Evolutionary conservation across 1,140 invertebrate species (phyloP).

Genomic region (Zaprionus africanus): DNA sequence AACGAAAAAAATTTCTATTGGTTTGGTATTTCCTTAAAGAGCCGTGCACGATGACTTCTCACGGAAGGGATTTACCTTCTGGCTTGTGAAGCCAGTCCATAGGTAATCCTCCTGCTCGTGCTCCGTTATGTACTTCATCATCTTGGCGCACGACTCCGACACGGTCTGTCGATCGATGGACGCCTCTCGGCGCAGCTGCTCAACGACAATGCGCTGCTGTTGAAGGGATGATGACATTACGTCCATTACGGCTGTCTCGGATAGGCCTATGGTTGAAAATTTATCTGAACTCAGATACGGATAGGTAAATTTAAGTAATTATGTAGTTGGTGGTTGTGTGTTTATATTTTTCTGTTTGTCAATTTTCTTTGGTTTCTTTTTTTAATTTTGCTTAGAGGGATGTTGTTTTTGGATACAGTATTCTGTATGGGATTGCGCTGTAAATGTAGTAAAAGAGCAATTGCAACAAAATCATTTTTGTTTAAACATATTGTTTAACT

Average conservation of each 20-base stretch:
- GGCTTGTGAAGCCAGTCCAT: constrained; percentile 97
- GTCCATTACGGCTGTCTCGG: constrained; percentile 93
- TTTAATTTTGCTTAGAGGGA: constrained; percentile 29
- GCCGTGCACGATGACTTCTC: constrained; percentile 97
- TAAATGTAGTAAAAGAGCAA: constrained; percentile 47
- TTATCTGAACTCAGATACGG: constrained; percentile 60
- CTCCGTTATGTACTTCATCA: constrained; percentile 96
- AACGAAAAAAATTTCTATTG: constrained; percentile 17
- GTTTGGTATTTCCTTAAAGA: constrained; percentile 86
- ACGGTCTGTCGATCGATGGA: constrained; percentile 93
- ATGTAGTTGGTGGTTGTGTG: constrained; percentile 65
- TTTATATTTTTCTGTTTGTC: constrained; percentile 27
- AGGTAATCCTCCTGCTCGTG: constrained; percentile 97
- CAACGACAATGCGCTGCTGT: constrained; percentile 96
- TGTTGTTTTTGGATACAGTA: constrained; percentile 36
- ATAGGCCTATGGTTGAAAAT: constrained; percentile 89
- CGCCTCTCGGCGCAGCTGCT: constrained; percentile 96
- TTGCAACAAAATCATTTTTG: constrained; percentile 24
- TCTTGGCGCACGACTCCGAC: constrained; percentile 96
- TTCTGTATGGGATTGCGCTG: constrained; percentile 34
- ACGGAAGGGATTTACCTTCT: constrained; percentile 98
- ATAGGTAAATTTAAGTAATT: constrained; percentile 58
- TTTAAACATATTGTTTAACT: constrained; percentile 26
- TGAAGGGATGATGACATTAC: constrained; percentile 95
- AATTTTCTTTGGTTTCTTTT: constrained; percentile 5